Evolutionary conservation across 2,113 vertebrate genomes (phyloP).

Genomic region (Acrocephalus arundinaceus): DNA sequence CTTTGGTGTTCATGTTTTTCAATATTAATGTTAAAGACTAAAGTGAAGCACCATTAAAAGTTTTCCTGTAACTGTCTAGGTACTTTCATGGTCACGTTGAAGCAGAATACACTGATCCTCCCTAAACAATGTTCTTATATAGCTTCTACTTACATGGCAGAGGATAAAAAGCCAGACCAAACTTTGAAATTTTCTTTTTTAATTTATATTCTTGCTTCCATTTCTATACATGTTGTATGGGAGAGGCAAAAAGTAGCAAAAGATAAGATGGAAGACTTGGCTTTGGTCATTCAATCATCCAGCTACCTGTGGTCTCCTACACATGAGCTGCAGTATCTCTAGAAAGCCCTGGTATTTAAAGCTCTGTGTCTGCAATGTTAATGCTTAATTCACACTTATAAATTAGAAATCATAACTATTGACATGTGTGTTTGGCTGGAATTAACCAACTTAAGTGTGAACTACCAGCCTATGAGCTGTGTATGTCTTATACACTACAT

Average conservation of each 20-base stretch:
- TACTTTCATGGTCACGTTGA: neutral
- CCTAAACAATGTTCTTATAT: neutral
- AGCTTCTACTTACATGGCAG: neutral
- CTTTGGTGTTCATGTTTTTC: neutral
- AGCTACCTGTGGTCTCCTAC: neutral
- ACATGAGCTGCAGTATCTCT: neutral
- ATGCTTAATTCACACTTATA: neutral
- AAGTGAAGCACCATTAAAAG: neutral
- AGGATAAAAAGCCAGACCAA: neutral
- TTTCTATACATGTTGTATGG: neutral
- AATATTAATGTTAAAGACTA: neutral
- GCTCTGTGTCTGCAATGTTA: neutral
- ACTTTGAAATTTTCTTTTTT: neutral
- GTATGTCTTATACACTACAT: neutral
- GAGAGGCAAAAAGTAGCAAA: neutral
- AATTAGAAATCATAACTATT: neutral
- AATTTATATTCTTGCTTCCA: neutral
- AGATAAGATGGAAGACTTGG: neutral
- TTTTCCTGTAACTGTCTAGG: accelerated
- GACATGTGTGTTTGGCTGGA: neutral
- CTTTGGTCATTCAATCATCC: neutral
- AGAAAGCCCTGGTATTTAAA: neutral
- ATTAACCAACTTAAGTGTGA: neutral
- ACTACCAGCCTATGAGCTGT: neutral
- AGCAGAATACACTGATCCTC: neutral